phyloP scores from a whole-genome alignment of 2,888 invertebrate genomes.

The Pterobdella sp. region DNA sequence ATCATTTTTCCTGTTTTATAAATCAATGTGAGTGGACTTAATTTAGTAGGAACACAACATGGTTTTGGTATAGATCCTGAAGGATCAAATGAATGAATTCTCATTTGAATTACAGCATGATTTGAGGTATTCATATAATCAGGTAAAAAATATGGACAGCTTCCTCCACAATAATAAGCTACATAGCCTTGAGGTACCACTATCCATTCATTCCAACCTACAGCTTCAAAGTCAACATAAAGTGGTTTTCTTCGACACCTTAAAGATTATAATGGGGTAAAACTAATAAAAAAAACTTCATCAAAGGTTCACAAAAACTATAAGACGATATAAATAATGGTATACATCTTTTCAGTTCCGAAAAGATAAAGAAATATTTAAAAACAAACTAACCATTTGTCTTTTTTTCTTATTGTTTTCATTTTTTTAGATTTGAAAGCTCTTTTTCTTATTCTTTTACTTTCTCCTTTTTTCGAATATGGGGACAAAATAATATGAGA shows the following conservation, averaged over 20 bases:
- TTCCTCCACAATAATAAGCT: slow-evolving; percentile 90
- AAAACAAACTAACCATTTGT: neutral
- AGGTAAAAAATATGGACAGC: slow-evolving; percentile 86
- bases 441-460: neutral
- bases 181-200: slow-evolving; percentile 92
- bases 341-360: too few species aligned
- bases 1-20: slow-evolving; percentile 86
- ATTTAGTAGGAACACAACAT: slow-evolving; percentile 92
- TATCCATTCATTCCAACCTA: slow-evolving; percentile 98
- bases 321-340: too few species aligned
- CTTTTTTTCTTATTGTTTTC: neutral
- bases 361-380: neutral
- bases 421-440: neutral
- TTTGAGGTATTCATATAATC: slow-evolving; percentile 94
- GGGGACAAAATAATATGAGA: neutral
- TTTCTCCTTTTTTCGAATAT: neutral
- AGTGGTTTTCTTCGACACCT: slow-evolving; percentile 75
- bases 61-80: slow-evolving; percentile 73
- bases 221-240: slow-evolving; percentile 88
- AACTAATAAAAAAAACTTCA: neutral
- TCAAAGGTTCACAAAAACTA: neutral
- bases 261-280: neutral
- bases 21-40: slow-evolving; percentile 86
- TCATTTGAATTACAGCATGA: slow-evolving; percentile 75
- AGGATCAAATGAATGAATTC: slow-evolving; percentile 53